Evolutionary conservation across 2,113 vertebrate species (phyloP), one percentile per base, ranked within the genome.

Genomic region (Amia ocellicauda): DNA sequence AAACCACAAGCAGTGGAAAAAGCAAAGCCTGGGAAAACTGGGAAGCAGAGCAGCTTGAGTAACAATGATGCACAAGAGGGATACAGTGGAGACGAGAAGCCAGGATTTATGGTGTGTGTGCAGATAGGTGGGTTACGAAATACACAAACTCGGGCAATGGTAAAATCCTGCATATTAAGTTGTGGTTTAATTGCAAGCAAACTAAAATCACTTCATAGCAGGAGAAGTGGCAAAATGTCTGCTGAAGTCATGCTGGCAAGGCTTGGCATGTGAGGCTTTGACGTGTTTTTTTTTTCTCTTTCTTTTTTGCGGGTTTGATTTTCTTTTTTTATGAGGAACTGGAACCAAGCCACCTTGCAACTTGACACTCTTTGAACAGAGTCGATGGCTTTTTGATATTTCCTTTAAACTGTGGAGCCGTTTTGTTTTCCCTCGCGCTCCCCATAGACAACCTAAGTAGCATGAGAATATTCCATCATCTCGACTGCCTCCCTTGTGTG

Each of bases 21-120:
- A 52, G 52, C 27, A 28, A 66, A 71, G 76, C 80, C 75, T 85
- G 84, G 85, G 85, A 89, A 85, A 73, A 10, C 27, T 52, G 19
- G 11, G 54, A 45, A 27, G 56, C 43, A 73, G 16, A 16, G 14
- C 45, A 47, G 8, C 45, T 47, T 11, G n/a, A 47, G 45, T 7
- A 66, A 47, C 50, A 67, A 53, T 42, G 67, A 65, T 78, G 63
- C 20, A 69, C 67, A 67, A 67, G 68, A 19, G 31, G 47, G 56
- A 63, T 60, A 16, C 61, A 27, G 50, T 41, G 66, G 47, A 26
- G 19, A 20, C 40, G 66, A 77, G 61, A 53, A 42, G 62, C 55
- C 47, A 62, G 57, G 9, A 9, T 67, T 56, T 14, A 20, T 47
- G 45, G 36, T 17, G 26, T 4, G 53, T 68, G 66, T 69, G 55